These are phyloP conservation scores for Protaetia brevitarsis DNA, from an alignment of 1,140 invertebrate species.

Conservation along the genomic window DNA sequence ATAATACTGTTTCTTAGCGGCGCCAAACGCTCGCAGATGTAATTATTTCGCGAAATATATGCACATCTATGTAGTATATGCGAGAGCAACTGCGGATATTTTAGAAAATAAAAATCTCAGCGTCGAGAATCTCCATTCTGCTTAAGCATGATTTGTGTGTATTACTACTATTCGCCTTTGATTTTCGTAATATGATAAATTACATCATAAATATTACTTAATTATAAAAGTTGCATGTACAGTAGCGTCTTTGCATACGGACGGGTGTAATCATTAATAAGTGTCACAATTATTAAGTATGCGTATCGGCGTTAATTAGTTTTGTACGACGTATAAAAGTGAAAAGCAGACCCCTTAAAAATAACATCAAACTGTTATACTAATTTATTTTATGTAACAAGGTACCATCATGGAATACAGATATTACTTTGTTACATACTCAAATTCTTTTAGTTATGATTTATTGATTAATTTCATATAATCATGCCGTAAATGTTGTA, in stretches of 20 bases:
- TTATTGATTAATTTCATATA: too few relatives aligned
- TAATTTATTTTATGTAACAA: too few relatives aligned
- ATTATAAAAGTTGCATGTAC: slow-evolving; percentile 2
- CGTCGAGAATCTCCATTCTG: not conserved
- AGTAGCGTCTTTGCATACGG: not conserved
- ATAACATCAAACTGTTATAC: too few relatives aligned
- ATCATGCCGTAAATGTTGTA: too few relatives aligned
- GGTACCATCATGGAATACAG: too few relatives aligned
- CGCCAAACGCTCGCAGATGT: too few relatives aligned
- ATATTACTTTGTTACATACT: too few relatives aligned
- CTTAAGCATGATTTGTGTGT: slow-evolving; percentile 13
- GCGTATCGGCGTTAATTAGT: slow-evolving; percentile 13
- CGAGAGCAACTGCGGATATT: not conserved
- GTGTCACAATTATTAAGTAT: slow-evolving; percentile 4
- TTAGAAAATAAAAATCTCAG: not conserved
- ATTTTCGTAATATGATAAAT: slow-evolving; percentile 10
- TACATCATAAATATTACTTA: slow-evolving; percentile 11
- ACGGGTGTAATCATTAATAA: not conserved
- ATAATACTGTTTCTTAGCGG: too few relatives aligned
- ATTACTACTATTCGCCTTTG: not conserved
- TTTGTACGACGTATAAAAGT: not conserved
- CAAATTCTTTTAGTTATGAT: too few relatives aligned
- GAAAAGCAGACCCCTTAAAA: not conserved
- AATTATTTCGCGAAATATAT: not conserved
- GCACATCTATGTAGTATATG: not conserved